A percentile compares a stretch with the other conserved stretches of the same genome.
Conservation (phyloP, 2,888 invertebrate species). For the Nudaria mundana region DNA sequence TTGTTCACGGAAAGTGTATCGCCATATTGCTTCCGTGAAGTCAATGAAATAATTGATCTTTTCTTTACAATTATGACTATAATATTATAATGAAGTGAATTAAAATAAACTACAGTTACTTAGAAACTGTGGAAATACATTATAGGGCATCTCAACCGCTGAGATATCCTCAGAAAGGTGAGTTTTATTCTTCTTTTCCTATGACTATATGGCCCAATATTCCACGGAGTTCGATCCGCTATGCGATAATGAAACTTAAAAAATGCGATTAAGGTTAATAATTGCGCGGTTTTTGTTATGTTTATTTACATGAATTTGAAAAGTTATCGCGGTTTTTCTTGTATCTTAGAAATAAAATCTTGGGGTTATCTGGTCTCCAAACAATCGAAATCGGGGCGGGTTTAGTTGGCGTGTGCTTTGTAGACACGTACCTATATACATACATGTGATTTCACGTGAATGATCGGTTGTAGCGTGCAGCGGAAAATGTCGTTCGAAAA, state of each 20-base stretch:
- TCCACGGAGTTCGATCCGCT: slow-evolving; percentile 82
- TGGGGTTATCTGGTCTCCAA: slow-evolving; percentile 51
- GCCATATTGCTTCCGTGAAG: slow-evolving; percentile 81
- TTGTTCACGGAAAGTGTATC: slow-evolving; percentile 80
- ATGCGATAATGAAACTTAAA: slow-evolving; percentile 83
- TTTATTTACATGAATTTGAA: slow-evolving; percentile 82
- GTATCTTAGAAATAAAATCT: slow-evolving; percentile 51
- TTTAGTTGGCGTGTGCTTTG: slow-evolving; percentile 61
- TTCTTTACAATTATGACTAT: slow-evolving; percentile 78
- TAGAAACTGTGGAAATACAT: slow-evolving; percentile 52
- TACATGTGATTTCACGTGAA: slow-evolving; percentile 76
- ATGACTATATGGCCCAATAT: slow-evolving; percentile 83
- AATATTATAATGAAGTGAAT: slow-evolving; percentile 74
- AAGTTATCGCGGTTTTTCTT: slow-evolving; percentile 78
- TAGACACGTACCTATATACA: slow-evolving; percentile 73
- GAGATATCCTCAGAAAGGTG: slow-evolving; percentile 68
- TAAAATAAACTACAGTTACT: slow-evolving; percentile 57
- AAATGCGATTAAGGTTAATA: slow-evolving; percentile 83
- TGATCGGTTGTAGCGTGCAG: slow-evolving; percentile 71
- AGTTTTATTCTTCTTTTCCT: slow-evolving; percentile 77
- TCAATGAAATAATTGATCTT: slow-evolving; percentile 73
- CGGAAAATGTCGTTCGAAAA: slow-evolving; percentile 74
- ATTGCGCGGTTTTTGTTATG: slow-evolving; percentile 82
- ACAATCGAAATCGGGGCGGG: slow-evolving; percentile 66
- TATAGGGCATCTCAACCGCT: slow-evolving; percentile 51